Percentiles rank a stretch among this genome's conserved stretches.
Evolutionary conservation across 2,113 vertebrate species (phyloP).

Genomic region (Sinocyclocheilus rhinocerous): DNA sequence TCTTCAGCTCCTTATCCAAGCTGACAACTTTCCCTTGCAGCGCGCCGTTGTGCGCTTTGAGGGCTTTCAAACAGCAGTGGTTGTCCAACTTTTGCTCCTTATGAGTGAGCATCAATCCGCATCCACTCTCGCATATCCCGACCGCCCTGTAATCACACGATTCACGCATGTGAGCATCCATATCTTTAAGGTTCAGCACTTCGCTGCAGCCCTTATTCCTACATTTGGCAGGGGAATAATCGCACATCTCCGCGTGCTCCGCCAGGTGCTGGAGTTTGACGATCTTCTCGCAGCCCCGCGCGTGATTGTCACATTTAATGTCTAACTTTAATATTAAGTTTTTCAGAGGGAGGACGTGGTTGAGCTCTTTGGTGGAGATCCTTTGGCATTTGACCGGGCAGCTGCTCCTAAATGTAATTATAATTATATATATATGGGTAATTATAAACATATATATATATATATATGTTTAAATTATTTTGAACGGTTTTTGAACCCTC

Average conservation of each 20-base stretch:
- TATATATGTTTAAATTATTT: too few relatives aligned
- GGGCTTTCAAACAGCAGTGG: conserved; percentile 87
- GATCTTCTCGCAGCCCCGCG: conserved; percentile 86
- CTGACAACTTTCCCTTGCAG: conserved; percentile 81
- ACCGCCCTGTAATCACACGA: conserved; percentile 85
- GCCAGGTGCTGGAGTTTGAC: conserved; percentile 90
- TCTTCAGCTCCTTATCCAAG: conserved; percentile 90
- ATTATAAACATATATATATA: too few relatives aligned
- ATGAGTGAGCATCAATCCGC: conserved; percentile 85
- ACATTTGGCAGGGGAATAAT: conserved; percentile 88
- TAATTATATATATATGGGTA: too few relatives aligned
- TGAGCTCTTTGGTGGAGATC: conserved; percentile 91
- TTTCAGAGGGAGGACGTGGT: conserved; percentile 93
- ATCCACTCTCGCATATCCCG: conserved; percentile 88
- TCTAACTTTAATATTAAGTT: conserved; percentile 97
- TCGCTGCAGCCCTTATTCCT: conserved; percentile 87
- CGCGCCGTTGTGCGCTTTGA: conserved; percentile 82
- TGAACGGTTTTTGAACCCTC: too few relatives aligned
- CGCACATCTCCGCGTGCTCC: conserved; percentile 90
- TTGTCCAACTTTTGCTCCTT: conserved; percentile 76
- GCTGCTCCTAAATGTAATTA: conserved; percentile 73
- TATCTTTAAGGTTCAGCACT: conserved; percentile 84
- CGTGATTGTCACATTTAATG: conserved; percentile 91
- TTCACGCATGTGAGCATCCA: conserved; percentile 92
- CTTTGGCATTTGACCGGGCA: conserved; percentile 91